Evolutionary conservation across 2,113 vertebrate species (phyloP), one percentile per base, ranked within the genome.

Genomic region (Labeo catla): DNA sequence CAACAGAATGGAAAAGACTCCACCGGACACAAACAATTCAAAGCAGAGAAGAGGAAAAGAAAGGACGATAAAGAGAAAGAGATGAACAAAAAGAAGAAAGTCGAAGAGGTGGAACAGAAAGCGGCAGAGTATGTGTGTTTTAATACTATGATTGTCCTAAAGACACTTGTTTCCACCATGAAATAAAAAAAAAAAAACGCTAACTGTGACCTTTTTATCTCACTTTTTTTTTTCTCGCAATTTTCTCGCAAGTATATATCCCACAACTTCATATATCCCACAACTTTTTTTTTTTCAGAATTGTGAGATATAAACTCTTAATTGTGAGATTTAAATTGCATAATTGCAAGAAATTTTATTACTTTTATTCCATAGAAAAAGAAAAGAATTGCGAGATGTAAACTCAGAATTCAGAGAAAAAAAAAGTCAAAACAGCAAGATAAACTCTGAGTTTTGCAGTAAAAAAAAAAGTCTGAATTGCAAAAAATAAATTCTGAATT

Each of bases 111-210:
- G 0, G 78, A 49, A 2, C 91, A 93, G 63, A 91, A 80, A 10
- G 86, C 92, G 1, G 93, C 93, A 6, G 96, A 96, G 98, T 99
- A 84, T 92, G 96, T 95, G 74, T 77, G 47, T n/a, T 49, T 74
- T 9, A 59, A 61, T 61, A 8, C 7, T 9, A 7, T 9, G 54
- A 57, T 16, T 57, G 54, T 57, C 54, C 28, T 54, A 2, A 16
- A 11, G 19, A 57, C 2, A 0, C 7, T 21, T 8, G 54, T 21
- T 57, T 8, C 16, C 2, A 2, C 19, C 54, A 21, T 57, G 54
- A 6, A 57, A 57, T 57, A 57, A 57, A 21, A 57, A 57, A 19
- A 57, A 13, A 15, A 12, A 52, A 52, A 52, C 13, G 54, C 7
- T 7, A 19, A 19, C 19, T 57, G 54, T 6, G 2, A 28, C 28